Percentiles rank a stretch among this genome's conserved stretches.
These are phyloP conservation scores for Colletes latitarsis DNA, from an alignment of 1,140 invertebrate species.

Conservation along the genomic window DNA sequence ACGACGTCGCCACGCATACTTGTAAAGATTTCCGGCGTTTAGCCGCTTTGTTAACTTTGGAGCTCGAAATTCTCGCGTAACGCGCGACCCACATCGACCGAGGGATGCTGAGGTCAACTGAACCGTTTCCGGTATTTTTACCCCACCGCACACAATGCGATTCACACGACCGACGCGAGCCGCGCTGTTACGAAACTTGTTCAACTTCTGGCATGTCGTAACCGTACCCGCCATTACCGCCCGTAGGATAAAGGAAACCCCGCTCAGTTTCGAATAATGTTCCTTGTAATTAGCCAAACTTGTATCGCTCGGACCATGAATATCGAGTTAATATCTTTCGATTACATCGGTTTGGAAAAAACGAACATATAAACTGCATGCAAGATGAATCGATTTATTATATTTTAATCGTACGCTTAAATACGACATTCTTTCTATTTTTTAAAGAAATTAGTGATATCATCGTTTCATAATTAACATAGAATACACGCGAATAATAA, in stretches of 20 bases:
- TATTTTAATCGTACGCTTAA: too few relatives aligned
- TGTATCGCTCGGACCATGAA: too few relatives aligned
- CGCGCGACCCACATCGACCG: not conserved
- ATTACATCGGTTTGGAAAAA: too few relatives aligned
- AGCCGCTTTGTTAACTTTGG: not conserved
- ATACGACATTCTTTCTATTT: too few relatives aligned
- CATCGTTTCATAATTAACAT: too few relatives aligned
- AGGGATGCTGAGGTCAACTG: constrained; percentile 3
- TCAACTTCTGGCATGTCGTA: not conserved
- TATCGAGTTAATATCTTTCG: too few relatives aligned
- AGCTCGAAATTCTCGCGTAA: not conserved
- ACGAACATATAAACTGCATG: too few relatives aligned
- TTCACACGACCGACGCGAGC: not conserved
- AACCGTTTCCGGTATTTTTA: not conserved
- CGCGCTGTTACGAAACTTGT: not conserved
- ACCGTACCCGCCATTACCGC: not conserved
- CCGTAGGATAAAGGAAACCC: not conserved
- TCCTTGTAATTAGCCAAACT: too few relatives aligned
- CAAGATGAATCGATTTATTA: too few relatives aligned
- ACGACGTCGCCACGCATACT: not conserved
- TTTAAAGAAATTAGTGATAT: too few relatives aligned
- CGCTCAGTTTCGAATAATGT: too few relatives aligned
- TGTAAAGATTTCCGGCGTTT: not conserved
- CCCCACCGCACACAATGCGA: not conserved
- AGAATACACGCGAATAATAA: too few relatives aligned